Evolutionary conservation across 2,888 invertebrate species (phyloP).

Genomic region (Caenorhabditis plicata): DNA sequence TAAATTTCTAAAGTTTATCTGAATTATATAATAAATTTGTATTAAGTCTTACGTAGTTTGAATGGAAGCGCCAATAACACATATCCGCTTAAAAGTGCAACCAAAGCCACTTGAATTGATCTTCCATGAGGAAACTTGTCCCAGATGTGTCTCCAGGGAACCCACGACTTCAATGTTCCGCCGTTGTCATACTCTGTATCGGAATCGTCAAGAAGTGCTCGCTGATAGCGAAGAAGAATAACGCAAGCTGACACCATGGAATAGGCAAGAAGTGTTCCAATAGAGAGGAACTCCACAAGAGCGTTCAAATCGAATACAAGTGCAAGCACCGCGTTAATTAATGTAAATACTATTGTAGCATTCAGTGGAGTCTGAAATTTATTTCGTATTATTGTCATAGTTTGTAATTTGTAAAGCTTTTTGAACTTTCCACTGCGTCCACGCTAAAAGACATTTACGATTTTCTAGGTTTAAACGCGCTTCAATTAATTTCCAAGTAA

Average conservation of each 20-base stretch:
- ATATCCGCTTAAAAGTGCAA: slow-evolving; percentile 14
- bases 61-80: slow-evolving; percentile 19
- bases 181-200: slow-evolving; percentile 13
- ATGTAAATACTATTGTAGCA: slow-evolving; percentile 56
- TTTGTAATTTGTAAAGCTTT: too few species aligned
- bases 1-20: slow-evolving; percentile 6
- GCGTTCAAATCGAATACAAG: slow-evolving; percentile 57
- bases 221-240: slow-evolving; percentile 10
- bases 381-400: slow-evolving; percentile 6
- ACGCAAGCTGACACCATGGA: slow-evolving; percentile 27
- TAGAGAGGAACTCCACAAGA: slow-evolving; percentile 3
- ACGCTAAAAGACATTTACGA: too few species aligned
- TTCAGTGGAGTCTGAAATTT: slow-evolving; percentile 50
- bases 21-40: neutral
- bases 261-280: slow-evolving; percentile 24
- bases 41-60: slow-evolving; percentile 12
- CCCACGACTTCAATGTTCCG: slow-evolving; percentile 15
- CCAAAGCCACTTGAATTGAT: slow-evolving; percentile 17
- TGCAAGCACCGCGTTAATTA: slow-evolving; percentile 62
- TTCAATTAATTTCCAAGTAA: too few species aligned
- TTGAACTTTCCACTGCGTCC: too few species aligned
- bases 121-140: slow-evolving; percentile 6
- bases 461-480: too few species aligned
- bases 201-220: slow-evolving; percentile 3
- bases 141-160: slow-evolving; percentile 10